Evolutionary conservation across 1,140 invertebrate genomes (phyloP), one percentile per base, ranked within the genome.

Genomic region (Diorhabda sublineata): DNA sequence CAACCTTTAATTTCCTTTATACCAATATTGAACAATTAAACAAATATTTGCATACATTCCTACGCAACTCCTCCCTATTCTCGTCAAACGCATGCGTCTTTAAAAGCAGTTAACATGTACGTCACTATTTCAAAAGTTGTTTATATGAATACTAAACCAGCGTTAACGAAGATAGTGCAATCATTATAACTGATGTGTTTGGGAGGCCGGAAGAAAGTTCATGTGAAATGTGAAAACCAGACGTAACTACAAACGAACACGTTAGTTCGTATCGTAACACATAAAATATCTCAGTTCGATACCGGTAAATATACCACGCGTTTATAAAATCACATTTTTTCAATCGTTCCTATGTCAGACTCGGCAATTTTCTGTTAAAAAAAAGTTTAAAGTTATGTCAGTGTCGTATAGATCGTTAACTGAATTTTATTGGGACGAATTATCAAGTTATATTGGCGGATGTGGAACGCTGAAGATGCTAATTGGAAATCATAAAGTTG

Each of bases 121-220:
- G 61, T 62, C 42, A 62, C 59, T 42, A 9, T 9, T 44, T 62
- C n/a, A 62, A 62, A 62, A 62, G 61, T 62, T 62, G 43, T 62
- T 62, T 45, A 62, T 62, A 62, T 62, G 61, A n/a, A 62, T 62
- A 62, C 42, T 62, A 42, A 62, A 26, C 26, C 26, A 26, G 26
- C 44, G 61, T 62, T 44, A 62, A 62, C 44, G 61, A 52, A 44
- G 44, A 62, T 62, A 62, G 61, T 45, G 59, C 42, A 43, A 8
- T 11, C 42, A 62, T 42, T 43, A 62, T 7, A 42, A 62, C 42
- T 62, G 61, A 62, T 62, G 61, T 45, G 42, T 8, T 52, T 6
- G 47, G 47, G 47, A 42, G 42, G 43, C 61, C 61, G 61, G 61
- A 62, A 62, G 61, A 62, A 62, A 62, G 61, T 62, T 62, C 43